phyloP scores from a whole-genome alignment of 2,797 vertebrate genomes.

The Ispidina lecontei region DNA sequence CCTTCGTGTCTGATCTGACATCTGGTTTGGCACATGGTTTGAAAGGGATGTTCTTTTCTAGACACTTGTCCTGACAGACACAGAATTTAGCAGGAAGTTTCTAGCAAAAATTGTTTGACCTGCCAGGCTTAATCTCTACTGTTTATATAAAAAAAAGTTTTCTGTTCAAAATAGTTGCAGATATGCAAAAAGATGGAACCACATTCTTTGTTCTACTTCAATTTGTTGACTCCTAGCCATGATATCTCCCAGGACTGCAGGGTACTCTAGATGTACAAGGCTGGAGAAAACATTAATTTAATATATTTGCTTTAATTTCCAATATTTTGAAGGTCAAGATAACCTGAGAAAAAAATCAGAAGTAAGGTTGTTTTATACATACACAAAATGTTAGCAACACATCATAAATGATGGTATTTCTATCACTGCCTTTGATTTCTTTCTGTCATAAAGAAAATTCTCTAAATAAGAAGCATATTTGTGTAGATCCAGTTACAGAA shows the following conservation, averaged over 20 bases:
- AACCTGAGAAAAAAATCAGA: not conserved
- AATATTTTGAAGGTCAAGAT: not conserved
- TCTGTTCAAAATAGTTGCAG: not conserved
- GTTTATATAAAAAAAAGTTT: not conserved
- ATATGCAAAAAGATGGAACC: not conserved
- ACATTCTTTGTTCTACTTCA: not conserved
- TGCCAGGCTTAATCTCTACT: not conserved
- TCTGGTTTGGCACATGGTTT: not conserved
- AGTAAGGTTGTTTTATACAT: not conserved
- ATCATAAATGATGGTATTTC: not conserved
- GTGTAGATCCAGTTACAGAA: not conserved
- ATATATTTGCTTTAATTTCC: not conserved
- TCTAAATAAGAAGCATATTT: not conserved
- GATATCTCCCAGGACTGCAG: not conserved
- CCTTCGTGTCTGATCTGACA: not conserved
- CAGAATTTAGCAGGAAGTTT: not conserved
- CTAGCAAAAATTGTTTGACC: not conserved
- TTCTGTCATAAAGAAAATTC: not conserved
- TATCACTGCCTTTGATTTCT: not conserved
- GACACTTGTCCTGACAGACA: not conserved
- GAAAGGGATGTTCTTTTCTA: not conserved
- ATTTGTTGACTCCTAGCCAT: not conserved
- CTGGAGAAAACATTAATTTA: rapidly evolving
- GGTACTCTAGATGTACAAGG: not conserved
- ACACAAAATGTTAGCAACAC: not conserved